These are phyloP conservation scores for Apostichopus japonicus DNA, from an alignment of 35 echinoderm and acorn worm genomes.

Conservation along the genomic window DNA sequence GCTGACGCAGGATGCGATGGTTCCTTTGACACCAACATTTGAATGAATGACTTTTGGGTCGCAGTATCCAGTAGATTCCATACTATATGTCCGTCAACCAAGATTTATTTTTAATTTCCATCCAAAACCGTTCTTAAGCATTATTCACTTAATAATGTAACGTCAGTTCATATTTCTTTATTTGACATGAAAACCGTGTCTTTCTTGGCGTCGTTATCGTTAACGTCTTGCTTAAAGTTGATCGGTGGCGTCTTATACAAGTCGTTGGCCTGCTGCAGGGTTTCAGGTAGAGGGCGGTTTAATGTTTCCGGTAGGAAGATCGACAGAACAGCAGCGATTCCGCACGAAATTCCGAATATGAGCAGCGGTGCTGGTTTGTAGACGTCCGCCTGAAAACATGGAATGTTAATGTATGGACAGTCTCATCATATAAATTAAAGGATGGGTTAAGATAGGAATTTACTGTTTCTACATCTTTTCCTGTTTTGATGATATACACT, in stretches of 20 bases:
- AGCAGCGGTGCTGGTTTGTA: constrained; percentile 53
- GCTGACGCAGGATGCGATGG: too few species aligned
- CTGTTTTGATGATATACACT: too few species aligned
- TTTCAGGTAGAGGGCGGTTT: constrained; percentile 68
- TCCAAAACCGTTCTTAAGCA: too few species aligned
- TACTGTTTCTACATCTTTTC: too few species aligned
- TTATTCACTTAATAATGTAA: not conserved
- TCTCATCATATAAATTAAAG: too few species aligned
- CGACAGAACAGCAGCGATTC: constrained; percentile 15
- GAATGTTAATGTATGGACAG: not conserved
- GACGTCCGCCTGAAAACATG: constrained; percentile 25
- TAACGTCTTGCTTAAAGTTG: not conserved
- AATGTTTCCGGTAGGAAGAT: constrained; percentile 67
- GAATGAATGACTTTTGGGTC: too few species aligned
- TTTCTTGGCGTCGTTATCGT: constrained; percentile 18
- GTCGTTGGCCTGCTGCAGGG: constrained; percentile 61
- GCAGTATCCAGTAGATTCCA: too few species aligned
- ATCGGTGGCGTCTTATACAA: constrained; percentile 45
- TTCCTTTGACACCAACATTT: too few species aligned
- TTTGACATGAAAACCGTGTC: not conserved
- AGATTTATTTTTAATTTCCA: too few species aligned
- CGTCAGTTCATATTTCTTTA: constrained; percentile 40
- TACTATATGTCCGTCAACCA: too few species aligned
- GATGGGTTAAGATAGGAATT: too few species aligned
- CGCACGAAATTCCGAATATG: constrained; percentile 61